A percentile compares a stretch with the other conserved stretches of the same genome.
These are phyloP conservation scores for Drosophila crucigera DNA, from an alignment of 2,888 invertebrate species.

Conservation along the genomic window DNA sequence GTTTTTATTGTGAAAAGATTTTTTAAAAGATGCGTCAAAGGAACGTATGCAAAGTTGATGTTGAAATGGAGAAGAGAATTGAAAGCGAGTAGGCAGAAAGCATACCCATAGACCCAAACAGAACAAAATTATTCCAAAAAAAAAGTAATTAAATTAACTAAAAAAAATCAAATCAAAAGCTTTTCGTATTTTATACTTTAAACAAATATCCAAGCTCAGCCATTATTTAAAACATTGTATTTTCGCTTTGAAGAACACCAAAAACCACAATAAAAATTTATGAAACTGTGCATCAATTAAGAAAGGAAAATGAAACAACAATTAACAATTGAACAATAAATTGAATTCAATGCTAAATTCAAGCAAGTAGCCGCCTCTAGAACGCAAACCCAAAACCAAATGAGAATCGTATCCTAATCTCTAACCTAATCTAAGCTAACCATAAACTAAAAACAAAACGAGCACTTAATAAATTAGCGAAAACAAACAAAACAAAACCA, in stretches of 20 bases:
- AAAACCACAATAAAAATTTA: slow-evolving; percentile 1
- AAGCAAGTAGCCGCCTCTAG: slow-evolving; percentile 41
- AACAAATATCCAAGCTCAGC: slow-evolving; percentile 14
- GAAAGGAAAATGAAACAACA: neutral
- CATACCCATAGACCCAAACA: slow-evolving; percentile 33
- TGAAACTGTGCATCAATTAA: neutral
- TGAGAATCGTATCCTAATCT: slow-evolving; percentile 15
- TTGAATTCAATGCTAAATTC: slow-evolving; percentile 10
- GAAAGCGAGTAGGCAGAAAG: slow-evolving; percentile 43
- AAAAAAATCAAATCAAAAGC: slow-evolving; percentile 1
- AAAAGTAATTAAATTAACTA: neutral
- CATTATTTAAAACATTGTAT: slow-evolving; percentile 1
- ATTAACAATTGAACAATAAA: slow-evolving; percentile 18
- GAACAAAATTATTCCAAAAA: slow-evolving; percentile 1
- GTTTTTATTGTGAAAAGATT: slow-evolving; percentile 83
- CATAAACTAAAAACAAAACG: slow-evolving; percentile 2
- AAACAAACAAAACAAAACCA: neutral
- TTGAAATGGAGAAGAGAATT: slow-evolving; percentile 43
- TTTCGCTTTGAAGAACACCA: slow-evolving; percentile 12
- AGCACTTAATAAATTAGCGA: slow-evolving; percentile 5
- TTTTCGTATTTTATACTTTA: neutral
- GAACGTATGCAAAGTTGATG: slow-evolving; percentile 56
- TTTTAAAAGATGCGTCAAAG: slow-evolving; percentile 56
- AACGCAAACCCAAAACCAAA: slow-evolving; percentile 14
- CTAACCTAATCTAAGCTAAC: slow-evolving; percentile 27